These are phyloP conservation scores for Hylomyscus alleni DNA, from an alignment of 2,797 vertebrate genomes.

Conservation along the genomic window DNA sequence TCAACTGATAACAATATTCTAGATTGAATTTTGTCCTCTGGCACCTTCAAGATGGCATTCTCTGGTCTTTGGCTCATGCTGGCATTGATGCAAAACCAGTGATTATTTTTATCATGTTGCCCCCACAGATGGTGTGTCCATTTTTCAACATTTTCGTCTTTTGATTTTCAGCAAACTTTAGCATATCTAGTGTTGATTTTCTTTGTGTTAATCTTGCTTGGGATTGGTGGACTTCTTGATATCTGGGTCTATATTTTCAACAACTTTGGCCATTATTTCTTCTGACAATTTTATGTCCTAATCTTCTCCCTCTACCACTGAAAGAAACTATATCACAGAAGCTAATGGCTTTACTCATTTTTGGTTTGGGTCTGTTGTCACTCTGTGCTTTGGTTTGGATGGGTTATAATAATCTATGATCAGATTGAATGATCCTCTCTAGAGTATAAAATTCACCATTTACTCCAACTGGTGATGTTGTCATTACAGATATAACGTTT, in stretches of 20 bases:
- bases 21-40: neutral
- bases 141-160: neutral
- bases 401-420: neutral
- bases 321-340: neutral
- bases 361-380: neutral
- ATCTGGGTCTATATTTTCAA: neutral
- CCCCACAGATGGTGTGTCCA: neutral
- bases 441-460: neutral
- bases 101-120: neutral
- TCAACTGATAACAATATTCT: neutral
- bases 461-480: neutral
- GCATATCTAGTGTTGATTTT: neutral
- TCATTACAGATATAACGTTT: slow-evolving; percentile 25
- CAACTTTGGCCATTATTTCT: slow-evolving; percentile 13
- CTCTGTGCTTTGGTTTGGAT: neutral
- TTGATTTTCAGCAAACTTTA: neutral
- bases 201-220: slow-evolving; percentile 9
- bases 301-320: neutral
- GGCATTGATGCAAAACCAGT: neutral
- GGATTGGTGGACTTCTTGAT: slow-evolving; percentile 10
- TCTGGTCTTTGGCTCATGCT: neutral
- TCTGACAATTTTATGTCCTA: neutral
- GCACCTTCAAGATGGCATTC: neutral
- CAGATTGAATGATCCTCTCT: neutral
- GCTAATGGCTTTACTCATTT: neutral